These are phyloP conservation scores for Muntiacus muntjak DNA, from an alignment of 2,113 vertebrate genomes.

Conservation along the genomic window DNA sequence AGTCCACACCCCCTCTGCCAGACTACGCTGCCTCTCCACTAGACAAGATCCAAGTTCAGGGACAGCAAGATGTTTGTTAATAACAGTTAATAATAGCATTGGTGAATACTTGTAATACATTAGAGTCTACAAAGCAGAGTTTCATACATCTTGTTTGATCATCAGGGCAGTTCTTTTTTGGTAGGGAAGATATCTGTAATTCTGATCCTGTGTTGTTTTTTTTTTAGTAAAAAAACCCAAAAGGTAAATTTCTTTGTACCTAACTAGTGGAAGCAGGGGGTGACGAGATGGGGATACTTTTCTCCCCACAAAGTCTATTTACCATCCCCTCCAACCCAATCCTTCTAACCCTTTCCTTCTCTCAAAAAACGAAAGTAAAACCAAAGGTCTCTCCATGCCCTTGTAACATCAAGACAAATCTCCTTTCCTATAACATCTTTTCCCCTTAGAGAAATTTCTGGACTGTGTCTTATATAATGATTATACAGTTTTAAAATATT, in stretches of 20 bases:
- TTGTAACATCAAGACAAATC: not conserved
- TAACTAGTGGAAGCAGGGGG: not conserved
- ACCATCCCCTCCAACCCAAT: not conserved
- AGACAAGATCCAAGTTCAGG: not conserved
- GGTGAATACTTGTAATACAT: not conserved
- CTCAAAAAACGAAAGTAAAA: not conserved
- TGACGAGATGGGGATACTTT: not conserved
- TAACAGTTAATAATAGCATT: not conserved
- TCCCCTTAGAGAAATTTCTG: not conserved
- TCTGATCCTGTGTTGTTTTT: not conserved
- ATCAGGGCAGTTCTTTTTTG: not conserved
- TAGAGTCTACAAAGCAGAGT: not conserved
- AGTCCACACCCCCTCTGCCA: not conserved
- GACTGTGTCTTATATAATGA: not conserved
- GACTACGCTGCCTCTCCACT: not conserved
- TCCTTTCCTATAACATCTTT: not conserved
- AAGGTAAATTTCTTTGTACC: not conserved
- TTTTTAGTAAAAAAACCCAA: not conserved
- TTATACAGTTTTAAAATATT: not conserved
- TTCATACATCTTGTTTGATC: not conserved
- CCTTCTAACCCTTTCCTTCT: rapidly evolving
- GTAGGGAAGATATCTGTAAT: not conserved
- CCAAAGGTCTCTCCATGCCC: not conserved
- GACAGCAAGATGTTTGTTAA: not conserved
- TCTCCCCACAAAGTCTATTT: not conserved